A percentile compares a stretch with the other conserved stretches of the same genome.
Conservation (phyloP, 2,888 invertebrate species). For the Prosopocoilus inquinatus region DNA sequence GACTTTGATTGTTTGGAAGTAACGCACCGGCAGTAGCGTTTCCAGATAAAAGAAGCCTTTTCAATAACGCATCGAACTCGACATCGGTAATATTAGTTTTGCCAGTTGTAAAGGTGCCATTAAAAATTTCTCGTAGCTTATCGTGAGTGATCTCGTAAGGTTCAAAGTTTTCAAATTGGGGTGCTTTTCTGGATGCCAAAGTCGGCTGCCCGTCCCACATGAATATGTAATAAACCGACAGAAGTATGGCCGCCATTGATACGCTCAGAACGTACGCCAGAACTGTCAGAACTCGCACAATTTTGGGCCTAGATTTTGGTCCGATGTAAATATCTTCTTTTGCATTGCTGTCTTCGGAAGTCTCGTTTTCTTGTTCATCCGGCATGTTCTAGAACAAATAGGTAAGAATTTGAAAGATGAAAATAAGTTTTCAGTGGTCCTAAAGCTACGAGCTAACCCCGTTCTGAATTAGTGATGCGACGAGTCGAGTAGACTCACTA, state of each 20-base stretch:
- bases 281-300: slow-evolving; percentile 71
- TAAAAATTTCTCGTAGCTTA: too few species aligned
- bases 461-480: too few species aligned
- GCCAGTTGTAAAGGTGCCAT: too few species aligned
- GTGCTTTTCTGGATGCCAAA: slow-evolving; percentile 34
- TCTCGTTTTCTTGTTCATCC: slow-evolving; percentile 12
- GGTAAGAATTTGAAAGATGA: neutral
- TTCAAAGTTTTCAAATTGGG: slow-evolving; percentile 5
- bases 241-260: slow-evolving; percentile 77
- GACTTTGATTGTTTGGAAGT: too few species aligned
- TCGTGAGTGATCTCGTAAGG: too few species aligned
- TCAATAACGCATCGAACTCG: too few species aligned
- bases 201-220: slow-evolving; percentile 73
- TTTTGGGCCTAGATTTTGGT: slow-evolving; percentile 43
- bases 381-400: slow-evolving; percentile 4
- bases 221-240: slow-evolving; percentile 79
- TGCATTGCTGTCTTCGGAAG: neutral
- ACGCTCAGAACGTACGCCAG: slow-evolving; percentile 81
- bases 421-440: neutral
- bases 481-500: too few species aligned
- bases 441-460: too few species aligned
- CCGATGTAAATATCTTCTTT: slow-evolving; percentile 19
- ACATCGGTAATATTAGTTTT: too few species aligned
- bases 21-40: too few species aligned
- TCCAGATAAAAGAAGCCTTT: too few species aligned